phyloP scores from a whole-genome alignment of 2,888 invertebrate genomes.

The Didymodactylos carnosus region DNA sequence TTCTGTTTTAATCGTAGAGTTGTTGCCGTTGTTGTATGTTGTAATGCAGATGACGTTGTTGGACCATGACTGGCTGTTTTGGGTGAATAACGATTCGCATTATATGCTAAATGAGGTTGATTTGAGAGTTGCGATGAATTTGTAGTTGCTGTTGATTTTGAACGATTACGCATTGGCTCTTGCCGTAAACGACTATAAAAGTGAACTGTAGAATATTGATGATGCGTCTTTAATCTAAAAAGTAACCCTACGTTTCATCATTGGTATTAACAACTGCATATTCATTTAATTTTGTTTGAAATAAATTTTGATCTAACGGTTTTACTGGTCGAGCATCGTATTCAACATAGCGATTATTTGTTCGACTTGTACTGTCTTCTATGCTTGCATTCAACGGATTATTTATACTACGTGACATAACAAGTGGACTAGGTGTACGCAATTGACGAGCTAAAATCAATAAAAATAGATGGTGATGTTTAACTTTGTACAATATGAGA shows the following conservation, averaged over 20 bases:
- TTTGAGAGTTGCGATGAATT: neutral
- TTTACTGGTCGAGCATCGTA: conserved; percentile 23
- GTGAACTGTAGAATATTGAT: too few relatives aligned
- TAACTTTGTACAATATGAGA: too few relatives aligned
- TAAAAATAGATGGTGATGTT: neutral
- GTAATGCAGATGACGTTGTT: neutral
- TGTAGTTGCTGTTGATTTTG: neutral
- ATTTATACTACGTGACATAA: too few relatives aligned
- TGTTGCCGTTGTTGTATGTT: too few relatives aligned
- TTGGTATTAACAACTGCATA: neutral
- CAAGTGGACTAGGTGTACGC: neutral
- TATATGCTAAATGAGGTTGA: neutral
- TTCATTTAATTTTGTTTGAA: conserved; percentile 1
- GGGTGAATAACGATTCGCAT: neutral
- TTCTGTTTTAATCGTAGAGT: too few relatives aligned
- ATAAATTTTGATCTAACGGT: conserved; percentile 20
- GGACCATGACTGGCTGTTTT: neutral
- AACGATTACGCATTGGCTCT: neutral
- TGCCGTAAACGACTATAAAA: neutral
- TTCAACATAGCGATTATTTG: conserved; percentile 19
- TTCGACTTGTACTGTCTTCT: neutral
- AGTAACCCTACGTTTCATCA: too few relatives aligned
- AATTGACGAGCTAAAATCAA: neutral
- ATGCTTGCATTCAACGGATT: too few relatives aligned
- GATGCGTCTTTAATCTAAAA: too few relatives aligned